Evolutionary conservation across 1,140 invertebrate genomes (phyloP), one percentile per base, ranked within the genome.

Genomic region (Parasteatoda tepidariorum): DNA sequence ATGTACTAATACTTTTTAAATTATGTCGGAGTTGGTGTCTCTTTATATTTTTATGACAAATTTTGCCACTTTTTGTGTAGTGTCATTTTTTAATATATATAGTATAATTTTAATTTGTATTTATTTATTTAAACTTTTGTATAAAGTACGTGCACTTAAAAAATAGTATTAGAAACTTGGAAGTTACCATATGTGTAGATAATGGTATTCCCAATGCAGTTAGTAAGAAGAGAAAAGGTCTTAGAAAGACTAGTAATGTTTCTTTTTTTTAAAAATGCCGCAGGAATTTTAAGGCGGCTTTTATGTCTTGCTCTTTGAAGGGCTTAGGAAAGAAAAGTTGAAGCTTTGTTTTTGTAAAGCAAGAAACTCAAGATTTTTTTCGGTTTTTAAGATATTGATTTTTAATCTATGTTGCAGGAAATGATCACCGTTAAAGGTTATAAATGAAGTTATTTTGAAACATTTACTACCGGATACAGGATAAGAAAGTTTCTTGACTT

Each of bases 261-360:
- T 61, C 61, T 74, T 54, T 74, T 74, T 7, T 48, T 54, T 54
- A 61, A 74, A 41, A 74, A 31, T 74, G 71, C 71, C 55, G 55
- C 28, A 74, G 55, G 71, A 74, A 34, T 74, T 74, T 74, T 59
- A 61, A 74, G 71, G 59, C 48, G 55, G 28, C 55, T 26, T n/a
- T 31, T 38, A 9, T 18, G 38, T 34, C 26, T 28, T n/a, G n/a
- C 41, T 22, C n/a, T 61, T n/a, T 61, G 24, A 74, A 74, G 31
- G 61, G 71, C 4, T 61, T 61, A 59, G 55, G 11, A 15, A 11
- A 59, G 38, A 7, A 33, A 64, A 33, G 61, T 64, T 64, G 15
- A 74, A 61, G 31, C 71, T 57, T 74, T 74, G 54, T 74, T 61
- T n/a, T 74, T 61, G 34, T 74, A 15, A 61, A 74, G 38, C 11